Base-by-base conservation (phyloP, 2,888 invertebrate genomes). In the Aporophyla lueneburgensis region DNA sequence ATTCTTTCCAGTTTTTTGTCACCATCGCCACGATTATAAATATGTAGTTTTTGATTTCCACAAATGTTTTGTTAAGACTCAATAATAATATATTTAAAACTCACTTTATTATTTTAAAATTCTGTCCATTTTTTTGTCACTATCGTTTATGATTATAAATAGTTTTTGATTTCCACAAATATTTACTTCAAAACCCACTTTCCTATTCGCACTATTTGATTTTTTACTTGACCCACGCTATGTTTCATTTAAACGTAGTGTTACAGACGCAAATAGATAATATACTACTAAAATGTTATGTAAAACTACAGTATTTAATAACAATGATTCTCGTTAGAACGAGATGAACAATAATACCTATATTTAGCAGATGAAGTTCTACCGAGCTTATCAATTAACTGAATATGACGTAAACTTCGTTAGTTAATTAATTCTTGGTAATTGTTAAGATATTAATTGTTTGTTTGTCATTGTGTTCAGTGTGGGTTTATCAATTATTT, bases 371-470 rank as follows among this genome's bases (percentile, higher is more conserved):
- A 14, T 9, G 49, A n/a, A 1, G n/a, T 51, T n/a, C 10, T 2
- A 1, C n/a, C 7, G 1, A 0, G 16, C 24, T 46, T 73, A 80
- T 80, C 56, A 43, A 24, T 24, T 3, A 5, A 19, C 24, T 4
- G 6, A 14, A 40, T 6, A 33, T 63, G 74, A 80, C 74, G 43
- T 56, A 24, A 62, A 1, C 1, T 3, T n/a, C 1, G 27, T 24
- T n/a, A n/a, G n/a, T n/a, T 78, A 80, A 77, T 77, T 21, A 78
- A 80, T 78, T 74, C 77, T 51, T 16, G 19, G 77, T 74, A 78
- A n/a, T 51, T 43, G 27, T 53, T 71, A 19, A 6, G 19, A 76
- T 61, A 53, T 14, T 1, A 53, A 78, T 53, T 33, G 19, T 76
- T 79, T 40, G 71, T 76, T 61, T 49, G 71, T 54, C 61, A 79